Conservation (phyloP, 2,888 invertebrate species). For the Chironomus riparius region DNA sequence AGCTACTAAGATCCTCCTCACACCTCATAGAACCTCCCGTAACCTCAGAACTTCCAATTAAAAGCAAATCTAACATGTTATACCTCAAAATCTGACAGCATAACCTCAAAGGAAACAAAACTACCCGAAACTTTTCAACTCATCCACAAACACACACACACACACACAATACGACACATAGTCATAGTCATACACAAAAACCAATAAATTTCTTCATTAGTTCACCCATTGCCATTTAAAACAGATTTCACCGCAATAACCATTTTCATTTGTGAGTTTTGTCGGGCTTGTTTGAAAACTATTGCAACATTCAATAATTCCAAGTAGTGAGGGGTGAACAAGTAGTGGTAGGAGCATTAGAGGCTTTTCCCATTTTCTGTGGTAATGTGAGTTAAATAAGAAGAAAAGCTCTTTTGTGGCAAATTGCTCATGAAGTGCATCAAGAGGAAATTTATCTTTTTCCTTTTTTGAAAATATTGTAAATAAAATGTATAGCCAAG, state of each 20-base stretch:
- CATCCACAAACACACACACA: background rate
- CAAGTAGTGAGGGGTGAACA: background rate
- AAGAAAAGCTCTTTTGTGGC: constrained; percentile 14
- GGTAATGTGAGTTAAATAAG: background rate
- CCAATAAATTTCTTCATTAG: background rate
- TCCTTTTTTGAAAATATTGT: background rate
- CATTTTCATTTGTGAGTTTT: background rate
- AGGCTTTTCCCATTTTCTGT: background rate
- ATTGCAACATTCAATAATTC: too few relatives aligned
- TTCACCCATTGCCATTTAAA: background rate
- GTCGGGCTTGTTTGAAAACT: background rate
- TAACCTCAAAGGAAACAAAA: too few relatives aligned
- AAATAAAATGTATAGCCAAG: too few relatives aligned
- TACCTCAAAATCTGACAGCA: too few relatives aligned
- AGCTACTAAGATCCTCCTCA: too few relatives aligned
- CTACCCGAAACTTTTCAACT: too few relatives aligned
- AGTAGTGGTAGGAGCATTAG: background rate
- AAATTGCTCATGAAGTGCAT: constrained; percentile 25
- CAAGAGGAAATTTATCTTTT: constrained; percentile 11
- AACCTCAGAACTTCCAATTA: too few relatives aligned
- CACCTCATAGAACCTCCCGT: too few relatives aligned
- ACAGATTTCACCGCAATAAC: background rate
- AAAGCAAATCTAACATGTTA: too few relatives aligned
- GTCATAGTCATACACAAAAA: background rate
- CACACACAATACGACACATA: background rate